Percentiles rank a stretch among this genome's conserved stretches.
Conservation (phyloP, 2,113 vertebrate species). For the Balaeniceps rex region DNA sequence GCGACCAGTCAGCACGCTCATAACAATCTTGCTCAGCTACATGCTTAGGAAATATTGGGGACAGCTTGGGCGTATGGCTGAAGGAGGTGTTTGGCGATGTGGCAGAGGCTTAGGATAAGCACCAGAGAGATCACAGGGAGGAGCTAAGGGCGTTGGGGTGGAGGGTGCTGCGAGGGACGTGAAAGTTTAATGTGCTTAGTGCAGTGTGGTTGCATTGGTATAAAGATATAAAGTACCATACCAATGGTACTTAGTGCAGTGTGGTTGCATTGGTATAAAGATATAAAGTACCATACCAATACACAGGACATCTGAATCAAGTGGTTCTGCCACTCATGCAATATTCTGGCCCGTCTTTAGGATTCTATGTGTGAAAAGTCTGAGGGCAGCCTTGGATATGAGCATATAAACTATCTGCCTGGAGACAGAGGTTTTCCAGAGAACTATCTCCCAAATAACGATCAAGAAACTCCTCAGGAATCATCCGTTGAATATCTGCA, state of each 20-base stretch:
- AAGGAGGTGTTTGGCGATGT: background rate
- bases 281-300: too few species aligned
- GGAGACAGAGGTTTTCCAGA: constrained; percentile 66
- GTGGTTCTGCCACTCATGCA: background rate
- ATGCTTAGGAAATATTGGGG: background rate
- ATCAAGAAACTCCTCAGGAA: background rate
- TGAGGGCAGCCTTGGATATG: constrained; percentile 53
- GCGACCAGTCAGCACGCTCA: background rate
- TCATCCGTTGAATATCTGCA: constrained; percentile 81
- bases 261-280: background rate
- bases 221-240: background rate
- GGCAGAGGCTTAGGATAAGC: background rate
- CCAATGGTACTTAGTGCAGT: background rate
- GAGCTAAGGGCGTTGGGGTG: background rate
- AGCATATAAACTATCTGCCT: constrained; percentile 11
- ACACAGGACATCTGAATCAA: background rate
- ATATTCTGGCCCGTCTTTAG: constrained; percentile 41
- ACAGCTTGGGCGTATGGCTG: background rate
- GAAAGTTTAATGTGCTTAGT: background rate
- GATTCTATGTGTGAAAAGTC: constrained; percentile 86
- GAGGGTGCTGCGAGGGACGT: background rate
- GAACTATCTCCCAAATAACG: background rate
- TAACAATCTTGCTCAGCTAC: background rate
- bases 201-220: background rate
- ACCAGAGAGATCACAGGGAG: background rate